phyloP scores from a whole-genome alignment of 2,797 vertebrate species.

The Sebastes taczanowskii region DNA sequence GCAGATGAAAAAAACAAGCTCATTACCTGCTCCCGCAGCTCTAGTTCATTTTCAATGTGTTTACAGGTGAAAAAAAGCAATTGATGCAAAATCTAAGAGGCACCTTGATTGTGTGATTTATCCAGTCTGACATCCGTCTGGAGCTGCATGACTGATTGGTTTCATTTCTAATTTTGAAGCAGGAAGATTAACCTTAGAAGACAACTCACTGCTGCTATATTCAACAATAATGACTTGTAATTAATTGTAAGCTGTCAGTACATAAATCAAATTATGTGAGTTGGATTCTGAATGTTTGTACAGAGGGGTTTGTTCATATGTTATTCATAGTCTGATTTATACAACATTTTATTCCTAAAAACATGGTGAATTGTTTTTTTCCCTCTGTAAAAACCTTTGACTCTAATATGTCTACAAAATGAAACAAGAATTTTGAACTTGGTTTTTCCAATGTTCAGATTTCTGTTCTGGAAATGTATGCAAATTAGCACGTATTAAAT shows the following conservation, averaged over 20 bases:
- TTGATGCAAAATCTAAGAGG: neutral
- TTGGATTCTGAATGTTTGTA: too few species aligned
- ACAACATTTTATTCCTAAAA: too few species aligned
- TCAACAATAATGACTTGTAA: neutral
- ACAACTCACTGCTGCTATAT: neutral
- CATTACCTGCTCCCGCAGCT: neutral
- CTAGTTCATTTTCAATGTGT: neutral
- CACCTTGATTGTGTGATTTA: neutral
- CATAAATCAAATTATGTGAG: neutral
- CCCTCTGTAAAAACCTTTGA: too few species aligned
- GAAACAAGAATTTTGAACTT: too few species aligned
- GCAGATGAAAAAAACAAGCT: neutral
- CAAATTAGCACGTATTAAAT: too few species aligned
- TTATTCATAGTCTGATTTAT: too few species aligned
- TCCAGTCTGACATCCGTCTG: neutral
- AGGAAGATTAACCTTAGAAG: neutral
- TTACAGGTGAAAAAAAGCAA: neutral
- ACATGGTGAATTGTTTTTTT: too few species aligned
- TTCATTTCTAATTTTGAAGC: neutral
- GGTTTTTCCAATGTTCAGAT: too few species aligned
- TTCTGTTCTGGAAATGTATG: too few species aligned
- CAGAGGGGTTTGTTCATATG: too few species aligned
- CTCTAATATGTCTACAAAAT: too few species aligned
- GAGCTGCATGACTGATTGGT: neutral
- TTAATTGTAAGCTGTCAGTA: neutral